Base-by-base conservation (phyloP, 2,797 vertebrate genomes). In the Chrysolophus pictus region DNA sequence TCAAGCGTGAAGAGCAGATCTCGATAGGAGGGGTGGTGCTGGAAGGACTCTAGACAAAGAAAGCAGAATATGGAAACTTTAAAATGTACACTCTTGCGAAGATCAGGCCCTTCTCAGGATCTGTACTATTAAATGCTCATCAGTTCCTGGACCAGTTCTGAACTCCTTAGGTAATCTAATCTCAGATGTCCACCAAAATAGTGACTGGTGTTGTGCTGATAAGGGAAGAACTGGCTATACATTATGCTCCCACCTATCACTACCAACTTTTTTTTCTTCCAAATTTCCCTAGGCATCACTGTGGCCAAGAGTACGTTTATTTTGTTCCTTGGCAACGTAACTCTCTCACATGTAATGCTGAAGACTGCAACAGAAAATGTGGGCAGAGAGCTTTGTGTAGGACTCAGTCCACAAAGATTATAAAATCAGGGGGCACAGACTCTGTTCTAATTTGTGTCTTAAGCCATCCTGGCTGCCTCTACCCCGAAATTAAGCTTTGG, bases 1-100 rank as follows among this genome's bases (percentile, higher is more conserved):
- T 98, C 94, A 99, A 97, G 94, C 99, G 98, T 19, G 99, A 99
- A 35, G 99, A 98, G 93, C 98, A 98, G 84, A 99, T 99, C 98
- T 99, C 99, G 67, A 99, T 98, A 56, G 99, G 99, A 97, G 99
- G 99, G 92, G 99, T 99, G 95, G 98, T 99, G 98, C 99, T 99
- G 97, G 98, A 99, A 93, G 98, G 98, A 93, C 98, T 99, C 99
- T 99, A 96, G 24, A 65, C 46, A 94, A 41, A 33, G 41, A 71
- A 88, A 4, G 56, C 1, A 88, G 74, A 95, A 95, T 5, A 88
- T 0, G 95, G 72, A 82, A 47, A 26, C 84, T 59, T 83, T 92
- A 62, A 76, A 59, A 49, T 8, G 47, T 31, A 7, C 19, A 19
- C 3, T 65, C 42, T n/a, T 74, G 69, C 5, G 0, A 35, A 74